Percentiles rank a stretch among this genome's conserved stretches.
These are phyloP conservation scores for Sebastes reedi DNA, from an alignment of 2,797 vertebrate species.

Conservation along the genomic window DNA sequence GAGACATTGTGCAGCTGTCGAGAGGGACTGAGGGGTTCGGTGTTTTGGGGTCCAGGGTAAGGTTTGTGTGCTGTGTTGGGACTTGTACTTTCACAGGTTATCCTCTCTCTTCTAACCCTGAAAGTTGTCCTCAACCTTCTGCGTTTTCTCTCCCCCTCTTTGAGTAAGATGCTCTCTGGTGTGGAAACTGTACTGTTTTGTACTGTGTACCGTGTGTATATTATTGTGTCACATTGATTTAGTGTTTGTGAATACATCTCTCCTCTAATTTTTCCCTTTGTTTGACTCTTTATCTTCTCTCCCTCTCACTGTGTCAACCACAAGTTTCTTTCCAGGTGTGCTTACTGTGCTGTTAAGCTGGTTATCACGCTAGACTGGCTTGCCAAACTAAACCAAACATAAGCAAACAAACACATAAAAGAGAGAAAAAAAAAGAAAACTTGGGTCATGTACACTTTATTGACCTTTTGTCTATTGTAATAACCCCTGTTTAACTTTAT, in stretches of 20 bases:
- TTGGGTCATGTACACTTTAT: slow-evolving; percentile 59
- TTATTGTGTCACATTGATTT: slow-evolving; percentile 80
- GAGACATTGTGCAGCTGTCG: slow-evolving; percentile 82
- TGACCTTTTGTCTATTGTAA: slow-evolving; percentile 66
- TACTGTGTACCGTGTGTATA: slow-evolving; percentile 79
- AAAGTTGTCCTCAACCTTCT: slow-evolving; percentile 79
- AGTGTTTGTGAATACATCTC: slow-evolving; percentile 82
- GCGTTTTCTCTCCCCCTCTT: slow-evolving; percentile 79
- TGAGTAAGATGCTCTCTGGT: slow-evolving; percentile 75
- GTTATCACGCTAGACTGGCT: slow-evolving; percentile 79
- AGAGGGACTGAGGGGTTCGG: slow-evolving; percentile 74
- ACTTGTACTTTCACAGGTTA: slow-evolving; percentile 86
- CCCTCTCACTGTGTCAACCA: slow-evolving; percentile 90
- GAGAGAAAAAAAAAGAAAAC: slow-evolving; percentile 45
- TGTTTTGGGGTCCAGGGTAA: slow-evolving; percentile 97
- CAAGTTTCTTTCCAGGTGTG: slow-evolving; percentile 96
- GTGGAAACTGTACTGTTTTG: slow-evolving; percentile 76
- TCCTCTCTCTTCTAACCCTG: slow-evolving; percentile 79
- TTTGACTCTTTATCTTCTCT: slow-evolving; percentile 86
- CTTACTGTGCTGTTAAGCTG: slow-evolving; percentile 92
- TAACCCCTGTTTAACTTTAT: slow-evolving; percentile 72
- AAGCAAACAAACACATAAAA: slow-evolving; percentile 52
- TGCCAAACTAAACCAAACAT: slow-evolving; percentile 80
- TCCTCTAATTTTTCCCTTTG: slow-evolving; percentile 80
- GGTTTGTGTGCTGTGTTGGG: slow-evolving; percentile 92